Percentiles rank a stretch among this genome's conserved stretches.
Conservation (phyloP, 2,888 invertebrate genomes). For the Pandemis corylana region DNA sequence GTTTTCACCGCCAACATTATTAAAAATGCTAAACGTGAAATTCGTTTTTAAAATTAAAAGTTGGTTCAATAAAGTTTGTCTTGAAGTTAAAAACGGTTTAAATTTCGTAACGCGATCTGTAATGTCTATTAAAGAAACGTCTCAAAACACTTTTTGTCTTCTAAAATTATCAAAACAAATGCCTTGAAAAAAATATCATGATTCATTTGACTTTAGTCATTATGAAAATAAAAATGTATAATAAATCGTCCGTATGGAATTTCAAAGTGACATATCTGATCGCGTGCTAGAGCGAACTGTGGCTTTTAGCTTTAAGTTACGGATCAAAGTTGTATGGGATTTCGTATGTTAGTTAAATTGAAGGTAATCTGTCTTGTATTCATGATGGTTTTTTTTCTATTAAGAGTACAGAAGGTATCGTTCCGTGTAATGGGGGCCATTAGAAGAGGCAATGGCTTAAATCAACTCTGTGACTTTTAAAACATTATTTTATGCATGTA, state of each 20-base stretch:
- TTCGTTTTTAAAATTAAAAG: too few species aligned
- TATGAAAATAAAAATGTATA: constrained; percentile 34
- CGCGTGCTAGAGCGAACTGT: constrained; percentile 18
- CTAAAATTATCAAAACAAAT: constrained; percentile 27
- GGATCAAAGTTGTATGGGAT: constrained; percentile 17
- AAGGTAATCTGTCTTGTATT: constrained; percentile 47
- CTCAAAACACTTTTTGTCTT: constrained; percentile 1
- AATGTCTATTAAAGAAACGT: not conserved
- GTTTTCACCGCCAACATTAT: too few species aligned
- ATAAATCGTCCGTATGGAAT: constrained; percentile 33
- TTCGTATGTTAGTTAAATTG: constrained; percentile 45
- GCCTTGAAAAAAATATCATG: constrained; percentile 22
- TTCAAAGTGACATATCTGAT: constrained; percentile 29
- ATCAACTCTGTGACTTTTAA: constrained; percentile 32
- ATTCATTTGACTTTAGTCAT: constrained; percentile 37
- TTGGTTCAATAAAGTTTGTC: too few species aligned
- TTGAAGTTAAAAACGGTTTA: not conserved
- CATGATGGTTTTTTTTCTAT: constrained; percentile 43
- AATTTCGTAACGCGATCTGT: not conserved
- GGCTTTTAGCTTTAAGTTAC: constrained; percentile 28
- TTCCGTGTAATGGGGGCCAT: constrained; percentile 30
- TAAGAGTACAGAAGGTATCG: constrained; percentile 40
- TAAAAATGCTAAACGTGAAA: too few species aligned
- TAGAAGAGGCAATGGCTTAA: constrained; percentile 31
- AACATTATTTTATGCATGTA: constrained; percentile 21